Conservation (phyloP, 2,888 invertebrate species). For the Hyalella azteca region DNA sequence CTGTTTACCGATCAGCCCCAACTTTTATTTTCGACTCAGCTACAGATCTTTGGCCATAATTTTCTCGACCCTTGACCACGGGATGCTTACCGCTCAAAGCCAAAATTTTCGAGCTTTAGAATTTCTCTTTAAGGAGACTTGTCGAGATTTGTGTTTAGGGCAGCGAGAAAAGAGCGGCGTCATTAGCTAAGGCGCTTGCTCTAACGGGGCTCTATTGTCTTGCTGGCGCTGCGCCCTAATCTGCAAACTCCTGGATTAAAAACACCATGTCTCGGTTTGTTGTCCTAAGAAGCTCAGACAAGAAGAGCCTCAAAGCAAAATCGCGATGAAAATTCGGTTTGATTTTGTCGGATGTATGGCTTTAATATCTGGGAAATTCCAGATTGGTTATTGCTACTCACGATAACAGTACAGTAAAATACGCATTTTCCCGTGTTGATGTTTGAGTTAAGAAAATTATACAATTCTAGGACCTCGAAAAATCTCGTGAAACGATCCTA, state of each 20-base stretch:
- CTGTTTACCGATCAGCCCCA: constrained; percentile 9
- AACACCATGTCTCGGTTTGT: neutral
- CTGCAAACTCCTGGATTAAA: constrained; percentile 28
- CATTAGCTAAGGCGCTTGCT: constrained; percentile 18
- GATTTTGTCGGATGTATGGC: too few relatives aligned
- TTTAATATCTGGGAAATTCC: too few relatives aligned
- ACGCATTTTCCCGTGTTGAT: too few relatives aligned
- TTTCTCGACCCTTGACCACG: constrained; percentile 27
- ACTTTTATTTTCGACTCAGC: constrained; percentile 4
- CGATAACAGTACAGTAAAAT: too few relatives aligned
- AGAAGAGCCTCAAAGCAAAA: neutral
- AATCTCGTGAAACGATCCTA: too few relatives aligned
- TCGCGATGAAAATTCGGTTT: too few relatives aligned
- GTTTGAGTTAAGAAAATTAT: too few relatives aligned
- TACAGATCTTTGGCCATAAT: constrained; percentile 17
- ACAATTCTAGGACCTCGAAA: too few relatives aligned
- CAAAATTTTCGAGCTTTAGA: constrained; percentile 14
- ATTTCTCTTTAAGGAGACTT: neutral
- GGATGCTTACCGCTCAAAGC: constrained; percentile 4
- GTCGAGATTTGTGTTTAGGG: constrained; percentile 20
- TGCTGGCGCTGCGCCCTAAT: constrained; percentile 5
- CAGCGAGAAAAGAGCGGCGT: constrained; percentile 25
- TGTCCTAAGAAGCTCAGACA: neutral
- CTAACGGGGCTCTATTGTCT: constrained; percentile 16
- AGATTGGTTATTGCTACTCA: too few relatives aligned